Evolutionary conservation across 2,888 invertebrate species (phyloP).

Genomic region (Arenicola marina): DNA sequence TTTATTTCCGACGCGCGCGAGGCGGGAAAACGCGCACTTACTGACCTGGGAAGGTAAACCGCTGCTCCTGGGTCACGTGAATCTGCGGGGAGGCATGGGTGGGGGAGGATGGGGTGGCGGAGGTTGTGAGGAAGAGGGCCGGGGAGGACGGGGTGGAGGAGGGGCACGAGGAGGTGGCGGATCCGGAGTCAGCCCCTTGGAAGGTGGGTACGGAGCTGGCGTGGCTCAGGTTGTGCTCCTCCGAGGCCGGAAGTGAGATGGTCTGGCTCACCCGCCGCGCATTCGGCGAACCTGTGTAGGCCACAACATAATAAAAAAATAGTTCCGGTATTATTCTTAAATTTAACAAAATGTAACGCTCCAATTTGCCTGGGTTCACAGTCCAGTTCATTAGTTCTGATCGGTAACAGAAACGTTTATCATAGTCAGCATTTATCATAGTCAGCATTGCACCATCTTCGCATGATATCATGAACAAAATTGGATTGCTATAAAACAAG

Average conservation of each 20-base stretch:
- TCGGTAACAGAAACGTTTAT: too few relatives aligned
- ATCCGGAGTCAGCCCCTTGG: constrained; percentile 66
- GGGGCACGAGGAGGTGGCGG: constrained; percentile 93
- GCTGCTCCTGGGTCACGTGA: neutral
- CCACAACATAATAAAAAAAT: neutral
- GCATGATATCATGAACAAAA: neutral
- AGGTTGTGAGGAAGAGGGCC: constrained; percentile 66
- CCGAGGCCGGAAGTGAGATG: neutral
- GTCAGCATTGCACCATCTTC: neutral
- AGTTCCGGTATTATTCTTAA: too few relatives aligned
- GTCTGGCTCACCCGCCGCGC: constrained; percentile 2
- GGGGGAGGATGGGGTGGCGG: constrained; percentile 64
- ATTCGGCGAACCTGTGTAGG: neutral
- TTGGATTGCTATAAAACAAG: neutral
- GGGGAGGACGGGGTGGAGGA: constrained; percentile 96
- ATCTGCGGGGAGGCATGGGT: constrained; percentile 19
- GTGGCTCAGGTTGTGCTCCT: constrained; percentile 2
- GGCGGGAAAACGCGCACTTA: too few relatives aligned
- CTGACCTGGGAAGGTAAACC: neutral
- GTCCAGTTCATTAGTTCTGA: too few relatives aligned
- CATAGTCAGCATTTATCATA: too few relatives aligned
- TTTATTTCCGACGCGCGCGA: too few relatives aligned
- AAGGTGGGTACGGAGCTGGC: constrained; percentile 27
- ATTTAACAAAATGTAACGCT: too few relatives aligned
- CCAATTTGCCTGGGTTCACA: too few relatives aligned